These are phyloP conservation scores for Eubasilissa splendida DNA, from an alignment of 2,888 invertebrate species.

Conservation along the genomic window DNA sequence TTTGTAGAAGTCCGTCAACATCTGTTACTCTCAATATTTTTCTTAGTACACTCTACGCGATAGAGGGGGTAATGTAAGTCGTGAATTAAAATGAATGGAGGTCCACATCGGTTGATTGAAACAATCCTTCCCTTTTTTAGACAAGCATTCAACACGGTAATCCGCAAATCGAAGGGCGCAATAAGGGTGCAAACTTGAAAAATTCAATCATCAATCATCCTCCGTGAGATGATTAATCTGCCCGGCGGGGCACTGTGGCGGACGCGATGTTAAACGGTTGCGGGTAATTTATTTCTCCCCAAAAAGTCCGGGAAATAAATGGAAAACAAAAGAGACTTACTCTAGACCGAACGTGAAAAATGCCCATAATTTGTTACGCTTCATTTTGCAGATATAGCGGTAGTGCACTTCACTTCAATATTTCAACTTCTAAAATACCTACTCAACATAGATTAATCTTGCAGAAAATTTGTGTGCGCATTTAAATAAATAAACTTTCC, in stretches of 20 bases:
- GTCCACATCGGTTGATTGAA: neutral
- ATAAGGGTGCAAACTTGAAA: constrained; percentile 31
- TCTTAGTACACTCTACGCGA: no score
- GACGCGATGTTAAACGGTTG: constrained; percentile 33
- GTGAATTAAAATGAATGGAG: neutral
- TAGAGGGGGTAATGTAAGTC: no score
- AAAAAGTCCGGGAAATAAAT: constrained; percentile 33
- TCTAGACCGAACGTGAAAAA: constrained; percentile 26
- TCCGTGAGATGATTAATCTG: constrained; percentile 21
- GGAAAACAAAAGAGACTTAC: constrained; percentile 27
- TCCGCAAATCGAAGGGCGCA: constrained; percentile 11
- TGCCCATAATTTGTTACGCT: constrained; percentile 26
- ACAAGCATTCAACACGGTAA: constrained; percentile 16
- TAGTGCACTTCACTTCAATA: constrained; percentile 21
- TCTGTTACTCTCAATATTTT: no score
- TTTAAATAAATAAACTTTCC: no score
- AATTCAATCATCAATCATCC: constrained; percentile 17
- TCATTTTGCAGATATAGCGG: constrained; percentile 6
- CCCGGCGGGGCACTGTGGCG: constrained; percentile 9
- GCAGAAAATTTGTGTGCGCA: no score
- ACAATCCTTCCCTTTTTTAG: constrained; percentile 13
- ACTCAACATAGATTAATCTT: no score
- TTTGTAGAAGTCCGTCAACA: no score
- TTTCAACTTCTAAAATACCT: neutral
- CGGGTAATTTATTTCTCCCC: constrained; percentile 27